Base-by-base conservation (phyloP, 2,797 vertebrate species). In the Helarctos malayanus region DNA sequence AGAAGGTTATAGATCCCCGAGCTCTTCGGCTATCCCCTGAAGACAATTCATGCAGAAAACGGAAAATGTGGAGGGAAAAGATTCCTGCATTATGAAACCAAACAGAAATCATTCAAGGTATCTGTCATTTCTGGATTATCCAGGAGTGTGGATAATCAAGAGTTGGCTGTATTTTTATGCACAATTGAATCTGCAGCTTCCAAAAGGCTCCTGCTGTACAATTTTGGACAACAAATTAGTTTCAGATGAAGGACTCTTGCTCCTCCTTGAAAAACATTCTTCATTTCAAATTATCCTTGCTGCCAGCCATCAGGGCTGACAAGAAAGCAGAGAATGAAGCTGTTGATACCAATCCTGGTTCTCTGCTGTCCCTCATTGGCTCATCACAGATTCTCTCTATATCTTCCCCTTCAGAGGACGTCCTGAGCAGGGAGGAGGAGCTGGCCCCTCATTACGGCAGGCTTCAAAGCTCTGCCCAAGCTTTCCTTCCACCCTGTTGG, bases 211-310 rank as follows among this genome's bases (percentile, higher is more conserved):
- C 91, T 89, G 94, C 91, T 82, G 96, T 59, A 83, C 87, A 97
- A 52, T 97, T 98, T 95, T 96, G 98, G 98, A 98, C 98, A 98
- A 98, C 98, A 98, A 98, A 99, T 98, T 98, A 98, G 98, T 98
- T 98, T 98, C 97, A 98, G 98, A 98, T 96, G 97, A 98, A 97
- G 96, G 82, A 97, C 85, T 98, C 91, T 96, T 47, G 92, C 98
- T 98, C 95, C 84, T 89, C 93, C 98, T 98, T 97, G 95, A 98
- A 98, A 98, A 85, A 96, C 9, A 97, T 98, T 97, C 98, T 98
- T 98, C 97, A 71, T 97, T 98, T 95, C 97, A 97, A 98, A 98
- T 98, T 97, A 98, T 98, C 97, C 96, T 97, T 52, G 32, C 97
- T 96, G 97, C 98, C 97, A 98, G 98, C 97, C 98, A 98, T 97